Evolutionary conservation across 2,888 invertebrate genomes (phyloP).

Genomic region (Parnassius apollo): DNA sequence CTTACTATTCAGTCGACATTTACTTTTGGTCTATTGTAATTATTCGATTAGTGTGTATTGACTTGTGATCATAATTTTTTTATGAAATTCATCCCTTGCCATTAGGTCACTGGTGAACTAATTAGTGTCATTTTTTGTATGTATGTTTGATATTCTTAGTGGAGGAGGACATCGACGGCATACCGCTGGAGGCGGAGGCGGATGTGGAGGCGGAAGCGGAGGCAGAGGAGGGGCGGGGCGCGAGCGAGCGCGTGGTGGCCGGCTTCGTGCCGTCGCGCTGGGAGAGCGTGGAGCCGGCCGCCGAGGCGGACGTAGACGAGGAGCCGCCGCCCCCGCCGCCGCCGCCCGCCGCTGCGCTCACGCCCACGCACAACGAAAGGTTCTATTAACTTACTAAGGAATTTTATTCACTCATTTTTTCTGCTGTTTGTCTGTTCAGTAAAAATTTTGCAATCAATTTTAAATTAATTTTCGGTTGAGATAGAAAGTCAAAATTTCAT

Average conservation of each 20-base stretch:
- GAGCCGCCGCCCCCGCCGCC: slow-evolving; percentile 53
- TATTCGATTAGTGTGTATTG: no score
- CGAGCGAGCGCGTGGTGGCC: slow-evolving; percentile 66
- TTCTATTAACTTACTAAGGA: slow-evolving; percentile 6
- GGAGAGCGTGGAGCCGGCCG: slow-evolving; percentile 97
- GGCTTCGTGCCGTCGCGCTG: slow-evolving; percentile 96
- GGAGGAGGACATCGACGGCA: slow-evolving; percentile 89
- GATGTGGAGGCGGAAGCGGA: slow-evolving; percentile 42
- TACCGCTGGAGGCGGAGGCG: slow-evolving; percentile 82
- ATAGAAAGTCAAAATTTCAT: no score
- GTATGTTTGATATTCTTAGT: slow-evolving; percentile 54
- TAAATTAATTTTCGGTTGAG: no score
- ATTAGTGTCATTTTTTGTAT: no score
- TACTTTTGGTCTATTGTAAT: no score
- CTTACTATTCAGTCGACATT: no score
- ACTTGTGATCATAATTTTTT: no score
- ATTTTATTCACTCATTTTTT: no score
- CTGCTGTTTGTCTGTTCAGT: no score
- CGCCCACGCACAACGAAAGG: slow-evolving; percentile 40
- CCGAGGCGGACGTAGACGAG: slow-evolving; percentile 78
- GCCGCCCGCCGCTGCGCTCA: slow-evolving; percentile 34
- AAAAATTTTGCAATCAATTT: no score
- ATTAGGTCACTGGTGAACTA: no score
- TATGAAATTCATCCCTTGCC: no score
- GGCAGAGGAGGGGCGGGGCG: slow-evolving; percentile 80